Percentiles rank a stretch among this genome's conserved stretches.
These are phyloP conservation scores for Phodopus roborovskii DNA, from an alignment of 2,113 vertebrate genomes.

Conservation along the genomic window DNA sequence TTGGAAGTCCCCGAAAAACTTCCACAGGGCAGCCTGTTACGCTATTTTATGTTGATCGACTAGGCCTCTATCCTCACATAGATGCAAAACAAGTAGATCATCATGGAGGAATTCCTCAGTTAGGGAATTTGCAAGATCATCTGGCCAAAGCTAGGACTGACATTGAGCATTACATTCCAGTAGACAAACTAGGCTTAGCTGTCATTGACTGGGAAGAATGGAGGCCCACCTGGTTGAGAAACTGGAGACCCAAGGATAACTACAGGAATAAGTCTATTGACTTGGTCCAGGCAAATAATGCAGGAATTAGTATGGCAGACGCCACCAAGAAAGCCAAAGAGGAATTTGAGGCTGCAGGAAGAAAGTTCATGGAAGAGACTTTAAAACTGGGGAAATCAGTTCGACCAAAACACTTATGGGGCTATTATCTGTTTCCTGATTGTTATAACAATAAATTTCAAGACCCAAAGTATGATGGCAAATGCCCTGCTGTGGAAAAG, in stretches of 20 bases:
- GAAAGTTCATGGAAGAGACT: slow-evolving; percentile 85
- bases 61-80: slow-evolving; percentile 92
- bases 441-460: slow-evolving; percentile 90
- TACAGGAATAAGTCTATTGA: slow-evolving; percentile 88
- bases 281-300: slow-evolving; percentile 78
- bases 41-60: slow-evolving; percentile 91
- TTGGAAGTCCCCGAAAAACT: slow-evolving; percentile 86
- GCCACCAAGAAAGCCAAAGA: slow-evolving; percentile 82
- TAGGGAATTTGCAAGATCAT: slow-evolving; percentile 83
- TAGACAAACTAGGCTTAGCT: slow-evolving; percentile 88
- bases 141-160: slow-evolving; percentile 86
- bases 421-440: slow-evolving; percentile 92
- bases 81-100: slow-evolving; percentile 78
- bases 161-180: slow-evolving; percentile 86
- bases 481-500: slow-evolving; percentile 85
- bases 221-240: slow-evolving; percentile 92
- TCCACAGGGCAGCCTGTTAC: slow-evolving; percentile 87
- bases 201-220: slow-evolving; percentile 97
- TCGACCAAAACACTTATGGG: slow-evolving; percentile 89
- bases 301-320: slow-evolving; percentile 45
- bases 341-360: slow-evolving; percentile 89
- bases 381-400: slow-evolving; percentile 85
- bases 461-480: slow-evolving; percentile 84
- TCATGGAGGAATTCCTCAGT: slow-evolving; percentile 92
- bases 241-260: slow-evolving; percentile 89